These are phyloP conservation scores for Marmota flaviventris DNA, from an alignment of 2,113 vertebrate genomes.

Conservation along the genomic window DNA sequence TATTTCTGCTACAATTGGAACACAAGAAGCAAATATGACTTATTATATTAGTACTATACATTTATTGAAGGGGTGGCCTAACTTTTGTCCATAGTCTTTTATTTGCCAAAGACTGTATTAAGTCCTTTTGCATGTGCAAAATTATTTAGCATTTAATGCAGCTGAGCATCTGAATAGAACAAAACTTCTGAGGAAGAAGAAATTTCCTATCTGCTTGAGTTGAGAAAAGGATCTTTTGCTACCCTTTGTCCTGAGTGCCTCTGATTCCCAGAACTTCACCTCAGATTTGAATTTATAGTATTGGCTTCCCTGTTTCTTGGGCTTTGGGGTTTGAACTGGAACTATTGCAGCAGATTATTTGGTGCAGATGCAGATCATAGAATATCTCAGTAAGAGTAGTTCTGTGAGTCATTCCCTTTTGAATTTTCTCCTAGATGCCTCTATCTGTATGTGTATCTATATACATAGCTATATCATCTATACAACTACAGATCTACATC, in stretches of 20 bases:
- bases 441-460: too few species aligned
- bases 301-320: fast-evolving
- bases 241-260: not conserved
- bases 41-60: conserved; percentile 7
- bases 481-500: too few species aligned
- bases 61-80: not conserved
- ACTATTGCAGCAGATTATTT: not conserved
- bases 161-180: not conserved
- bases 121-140: not conserved
- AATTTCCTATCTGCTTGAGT: too few species aligned
- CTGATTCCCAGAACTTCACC: fast-evolving
- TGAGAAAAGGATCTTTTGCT: too few species aligned
- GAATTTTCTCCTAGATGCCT: not conserved
- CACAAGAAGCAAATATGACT: not conserved
- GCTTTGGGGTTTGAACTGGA: not conserved
- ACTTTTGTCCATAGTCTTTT: not conserved
- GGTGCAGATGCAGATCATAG: not conserved
- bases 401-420: too few species aligned
- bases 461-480: not conserved
- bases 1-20: conserved; percentile 6
- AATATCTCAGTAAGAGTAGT: not conserved
- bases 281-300: not conserved
- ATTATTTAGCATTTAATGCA: not conserved
- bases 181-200: not conserved
- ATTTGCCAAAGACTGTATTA: not conserved